These are phyloP conservation scores for Chrysotoxum bicinctum DNA, from an alignment of 2,888 invertebrate genomes.

Conservation along the genomic window DNA sequence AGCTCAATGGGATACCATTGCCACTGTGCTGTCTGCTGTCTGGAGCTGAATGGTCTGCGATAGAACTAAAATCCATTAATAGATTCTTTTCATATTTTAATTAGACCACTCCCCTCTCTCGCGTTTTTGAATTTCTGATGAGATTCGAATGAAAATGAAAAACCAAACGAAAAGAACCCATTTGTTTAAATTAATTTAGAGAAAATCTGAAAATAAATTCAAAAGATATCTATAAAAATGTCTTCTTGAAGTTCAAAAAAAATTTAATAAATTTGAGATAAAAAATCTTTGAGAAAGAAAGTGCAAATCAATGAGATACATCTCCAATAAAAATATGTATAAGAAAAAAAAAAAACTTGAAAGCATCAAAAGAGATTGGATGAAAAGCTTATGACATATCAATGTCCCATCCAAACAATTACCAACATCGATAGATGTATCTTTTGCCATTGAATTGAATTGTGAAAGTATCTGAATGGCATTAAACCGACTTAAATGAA, in stretches of 20 bases:
- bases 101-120: slow-evolving; percentile 22
- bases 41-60: neutral
- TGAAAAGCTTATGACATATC: slow-evolving; percentile 45
- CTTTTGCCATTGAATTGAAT: slow-evolving; percentile 25
- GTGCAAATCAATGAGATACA: slow-evolving; percentile 8
- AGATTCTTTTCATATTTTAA: slow-evolving; percentile 63
- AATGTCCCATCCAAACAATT: slow-evolving; percentile 36
- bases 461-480: slow-evolving; percentile 33
- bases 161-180: neutral
- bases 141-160: neutral
- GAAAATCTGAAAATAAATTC: slow-evolving; percentile 1
- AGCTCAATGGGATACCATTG: slow-evolving; percentile 40
- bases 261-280: neutral
- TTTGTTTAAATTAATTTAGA: slow-evolving; percentile 28
- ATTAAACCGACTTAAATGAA: slow-evolving; percentile 43
- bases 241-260: neutral
- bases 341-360: neutral
- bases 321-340: neutral
- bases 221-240: neutral
- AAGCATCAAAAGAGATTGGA: slow-evolving; percentile 29
- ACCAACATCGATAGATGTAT: slow-evolving; percentile 24
- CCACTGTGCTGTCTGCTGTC: neutral
- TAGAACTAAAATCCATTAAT: neutral
- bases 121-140: neutral
- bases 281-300: slow-evolving; percentile 3